Evolutionary conservation across 2,888 invertebrate genomes (phyloP).

Genomic region (Thymelicus acteon): DNA sequence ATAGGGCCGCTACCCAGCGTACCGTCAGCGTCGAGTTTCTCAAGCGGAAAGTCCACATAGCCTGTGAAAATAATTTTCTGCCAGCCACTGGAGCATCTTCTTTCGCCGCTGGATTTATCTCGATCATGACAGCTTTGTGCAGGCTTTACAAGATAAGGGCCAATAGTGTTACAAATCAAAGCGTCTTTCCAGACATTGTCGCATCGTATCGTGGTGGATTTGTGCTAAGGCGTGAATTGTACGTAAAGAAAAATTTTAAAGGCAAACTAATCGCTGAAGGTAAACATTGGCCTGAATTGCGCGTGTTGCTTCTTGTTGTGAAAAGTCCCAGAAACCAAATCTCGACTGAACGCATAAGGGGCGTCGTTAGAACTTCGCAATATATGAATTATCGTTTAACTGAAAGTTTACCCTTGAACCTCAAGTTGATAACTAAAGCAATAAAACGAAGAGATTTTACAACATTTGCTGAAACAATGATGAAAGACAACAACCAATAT

Average conservation of each 20-base stretch:
- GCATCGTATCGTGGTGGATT: constrained; percentile 6
- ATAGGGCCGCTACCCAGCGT: constrained; percentile 22
- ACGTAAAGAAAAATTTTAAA: constrained; percentile 8
- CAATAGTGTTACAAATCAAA: neutral
- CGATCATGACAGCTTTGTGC: constrained; percentile 15
- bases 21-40: constrained; percentile 30
- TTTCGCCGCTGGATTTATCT: constrained; percentile 15
- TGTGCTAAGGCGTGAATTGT: constrained; percentile 10
- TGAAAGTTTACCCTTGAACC: neutral
- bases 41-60: constrained; percentile 19
- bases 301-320: constrained; percentile 12
- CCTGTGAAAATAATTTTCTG: constrained; percentile 25
- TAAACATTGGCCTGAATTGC: constrained; percentile 26
- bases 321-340: neutral
- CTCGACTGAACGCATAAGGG: neutral
- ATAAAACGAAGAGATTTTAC: constrained; percentile 19
- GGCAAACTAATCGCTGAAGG: constrained; percentile 21
- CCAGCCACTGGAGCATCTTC: constrained; percentile 17
- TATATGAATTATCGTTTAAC: neutral
- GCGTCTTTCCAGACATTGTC: constrained; percentile 7
- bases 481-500: constrained; percentile 24
- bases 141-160: constrained; percentile 23
- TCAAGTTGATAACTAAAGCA: neutral
- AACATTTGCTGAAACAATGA: constrained; percentile 16
- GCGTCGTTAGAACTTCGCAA: neutral